A percentile compares a stretch with the other conserved stretches of the same genome.
phyloP scores from a whole-genome alignment of 2,888 invertebrate species.

The Hedychridium roseum region DNA sequence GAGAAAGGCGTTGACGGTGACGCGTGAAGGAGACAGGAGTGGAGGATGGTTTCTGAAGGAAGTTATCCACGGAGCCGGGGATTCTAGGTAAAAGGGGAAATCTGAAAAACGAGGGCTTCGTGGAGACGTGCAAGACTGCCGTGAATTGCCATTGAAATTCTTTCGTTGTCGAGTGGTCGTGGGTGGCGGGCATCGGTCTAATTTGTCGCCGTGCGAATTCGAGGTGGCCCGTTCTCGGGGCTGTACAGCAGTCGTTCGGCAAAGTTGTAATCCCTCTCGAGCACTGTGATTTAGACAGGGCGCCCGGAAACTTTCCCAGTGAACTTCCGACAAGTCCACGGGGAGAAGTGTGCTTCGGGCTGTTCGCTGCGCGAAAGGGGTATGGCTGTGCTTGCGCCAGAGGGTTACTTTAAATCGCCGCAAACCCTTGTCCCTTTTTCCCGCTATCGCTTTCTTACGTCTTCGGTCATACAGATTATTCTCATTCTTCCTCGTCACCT shows the following conservation, averaged over 20 bases:
- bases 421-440: conserved; percentile 23
- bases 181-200: conserved; percentile 24
- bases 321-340: conserved; percentile 49
- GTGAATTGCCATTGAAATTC: no score
- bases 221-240: conserved; percentile 8
- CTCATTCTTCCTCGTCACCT: no score
- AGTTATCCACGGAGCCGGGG: no score
- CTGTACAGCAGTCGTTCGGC: conserved; percentile 22
- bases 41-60: no score
- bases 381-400: conserved; percentile 8
- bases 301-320: conserved; percentile 45
- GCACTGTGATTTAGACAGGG: conserved; percentile 49
- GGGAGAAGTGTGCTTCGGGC: background rate
- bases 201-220: conserved; percentile 34
- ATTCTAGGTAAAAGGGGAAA: no score
- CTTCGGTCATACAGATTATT: background rate
- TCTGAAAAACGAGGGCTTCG: no score
- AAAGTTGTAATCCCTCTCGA: conserved; percentile 55
- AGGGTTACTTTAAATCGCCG: conserved; percentile 35
- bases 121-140: no score
- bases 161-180: no score
- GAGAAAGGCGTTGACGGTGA: background rate
- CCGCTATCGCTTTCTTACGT: background rate
- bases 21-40: background rate
- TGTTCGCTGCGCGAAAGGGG: no score